These are phyloP conservation scores for Atethmia centrago DNA, from an alignment of 2,888 invertebrate species.

Conservation along the genomic window DNA sequence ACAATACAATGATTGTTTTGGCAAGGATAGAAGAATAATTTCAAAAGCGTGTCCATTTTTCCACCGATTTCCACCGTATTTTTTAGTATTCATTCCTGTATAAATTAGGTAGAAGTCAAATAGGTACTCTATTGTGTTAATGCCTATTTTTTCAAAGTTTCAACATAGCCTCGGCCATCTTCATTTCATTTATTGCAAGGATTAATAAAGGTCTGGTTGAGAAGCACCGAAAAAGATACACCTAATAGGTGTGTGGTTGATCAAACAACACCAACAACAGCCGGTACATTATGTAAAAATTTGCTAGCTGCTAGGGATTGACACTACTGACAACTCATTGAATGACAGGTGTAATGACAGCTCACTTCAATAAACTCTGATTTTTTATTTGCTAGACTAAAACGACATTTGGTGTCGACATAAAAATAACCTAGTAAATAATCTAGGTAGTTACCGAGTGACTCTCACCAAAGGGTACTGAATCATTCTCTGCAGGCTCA, in stretches of 20 bases:
- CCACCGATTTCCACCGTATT: not conserved
- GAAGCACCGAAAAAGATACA: not conserved
- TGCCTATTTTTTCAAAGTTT: not conserved
- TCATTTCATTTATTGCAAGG: not conserved
- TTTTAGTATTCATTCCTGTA: not conserved
- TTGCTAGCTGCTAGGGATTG: no score
- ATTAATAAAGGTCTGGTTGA: not conserved
- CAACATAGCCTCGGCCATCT: not conserved
- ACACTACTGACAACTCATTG: no score
- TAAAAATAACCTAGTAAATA: no score
- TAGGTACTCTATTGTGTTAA: not conserved
- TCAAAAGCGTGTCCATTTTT: not conserved
- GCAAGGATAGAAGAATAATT: not conserved
- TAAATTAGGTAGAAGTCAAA: not conserved
- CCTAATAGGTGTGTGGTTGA: not conserved
- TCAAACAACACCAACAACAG: not conserved
- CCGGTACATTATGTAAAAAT: no score
- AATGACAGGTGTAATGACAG: no score
- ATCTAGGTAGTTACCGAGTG: no score
- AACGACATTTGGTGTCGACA: no score
- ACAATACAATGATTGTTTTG: not conserved
- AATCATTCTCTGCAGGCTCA: no score
- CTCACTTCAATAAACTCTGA: no score
- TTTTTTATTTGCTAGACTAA: no score
- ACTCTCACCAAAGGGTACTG: no score